These are phyloP conservation scores for Naja naja DNA, from an alignment of 2,113 vertebrate genomes.

Conservation along the genomic window DNA sequence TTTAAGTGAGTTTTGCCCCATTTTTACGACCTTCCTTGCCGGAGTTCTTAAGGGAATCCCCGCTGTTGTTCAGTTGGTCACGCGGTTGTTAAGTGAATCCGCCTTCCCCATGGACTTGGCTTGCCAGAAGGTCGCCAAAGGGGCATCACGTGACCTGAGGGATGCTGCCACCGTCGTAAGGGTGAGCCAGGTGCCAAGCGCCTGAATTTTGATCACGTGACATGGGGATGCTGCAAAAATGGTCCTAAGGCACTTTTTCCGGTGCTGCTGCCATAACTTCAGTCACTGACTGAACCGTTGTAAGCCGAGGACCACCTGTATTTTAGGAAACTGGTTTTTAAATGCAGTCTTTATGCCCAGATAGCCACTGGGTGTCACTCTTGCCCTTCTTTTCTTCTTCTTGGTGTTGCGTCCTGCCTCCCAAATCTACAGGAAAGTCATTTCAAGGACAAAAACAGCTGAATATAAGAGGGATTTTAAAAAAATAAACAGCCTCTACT, in stretches of 20 bases:
- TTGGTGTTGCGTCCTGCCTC: neutral
- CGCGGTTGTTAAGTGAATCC: neutral
- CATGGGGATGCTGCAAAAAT: neutral
- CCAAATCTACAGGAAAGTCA: conserved; percentile 3
- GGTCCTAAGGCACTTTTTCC: neutral
- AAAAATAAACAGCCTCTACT: neutral
- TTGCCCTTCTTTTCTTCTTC: neutral
- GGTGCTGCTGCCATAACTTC: neutral
- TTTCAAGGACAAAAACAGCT: neutral
- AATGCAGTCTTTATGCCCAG: too few relatives aligned
- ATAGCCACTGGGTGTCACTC: neutral
- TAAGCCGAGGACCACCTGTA: neutral
- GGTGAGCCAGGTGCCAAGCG: neutral
- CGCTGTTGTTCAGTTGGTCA: neutral
- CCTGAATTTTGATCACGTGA: too few relatives aligned
- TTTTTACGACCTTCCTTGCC: too few relatives aligned
- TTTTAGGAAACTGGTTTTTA: neutral
- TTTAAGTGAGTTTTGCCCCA: too few relatives aligned
- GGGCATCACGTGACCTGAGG: rapidly evolving
- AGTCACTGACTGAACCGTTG: neutral
- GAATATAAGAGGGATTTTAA: neutral
- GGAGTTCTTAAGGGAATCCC: neutral
- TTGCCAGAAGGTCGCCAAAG: neutral
- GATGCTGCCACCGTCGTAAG: neutral
- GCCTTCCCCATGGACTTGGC: neutral